These are phyloP conservation scores for Anoplopoma fimbria DNA, from an alignment of 2,113 vertebrate species.

Conservation along the genomic window DNA sequence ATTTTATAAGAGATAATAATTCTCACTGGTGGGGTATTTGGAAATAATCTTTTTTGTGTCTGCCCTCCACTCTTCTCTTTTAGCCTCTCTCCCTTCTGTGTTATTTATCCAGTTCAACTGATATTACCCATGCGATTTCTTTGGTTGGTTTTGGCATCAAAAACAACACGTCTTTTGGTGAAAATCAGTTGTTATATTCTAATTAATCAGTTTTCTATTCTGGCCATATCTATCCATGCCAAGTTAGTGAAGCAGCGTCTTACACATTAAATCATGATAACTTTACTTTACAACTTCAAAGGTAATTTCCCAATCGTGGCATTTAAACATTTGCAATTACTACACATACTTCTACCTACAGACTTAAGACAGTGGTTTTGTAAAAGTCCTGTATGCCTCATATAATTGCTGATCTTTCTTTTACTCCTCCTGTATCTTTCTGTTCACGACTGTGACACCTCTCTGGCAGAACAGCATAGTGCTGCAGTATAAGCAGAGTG, in stretches of 20 bases:
- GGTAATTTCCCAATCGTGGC: background rate
- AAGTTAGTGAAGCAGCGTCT: background rate
- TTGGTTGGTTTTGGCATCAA: background rate
- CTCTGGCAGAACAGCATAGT: background rate
- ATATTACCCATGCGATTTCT: conserved; percentile 12
- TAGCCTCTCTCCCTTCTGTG: background rate
- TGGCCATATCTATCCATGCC: too few species aligned
- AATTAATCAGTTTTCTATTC: background rate
- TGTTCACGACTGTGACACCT: conserved; percentile 10
- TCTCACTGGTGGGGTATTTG: conserved; percentile 26
- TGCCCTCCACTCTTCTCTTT: background rate
- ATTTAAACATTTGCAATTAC: conserved; percentile 3
- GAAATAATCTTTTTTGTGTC: background rate
- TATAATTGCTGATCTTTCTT: conserved; percentile 8
- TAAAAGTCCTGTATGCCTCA: background rate
- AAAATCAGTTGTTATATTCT: background rate
- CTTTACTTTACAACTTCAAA: background rate
- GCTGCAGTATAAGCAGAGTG: background rate
- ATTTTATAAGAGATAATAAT: conserved; percentile 1
- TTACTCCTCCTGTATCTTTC: background rate
- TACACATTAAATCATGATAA: background rate
- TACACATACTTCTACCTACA: background rate
- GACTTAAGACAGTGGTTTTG: background rate
- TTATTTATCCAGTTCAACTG: conserved; percentile 3
- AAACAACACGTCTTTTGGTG: background rate